These are phyloP conservation scores for Channa argus DNA, from an alignment of 2,113 vertebrate species.

Conservation along the genomic window DNA sequence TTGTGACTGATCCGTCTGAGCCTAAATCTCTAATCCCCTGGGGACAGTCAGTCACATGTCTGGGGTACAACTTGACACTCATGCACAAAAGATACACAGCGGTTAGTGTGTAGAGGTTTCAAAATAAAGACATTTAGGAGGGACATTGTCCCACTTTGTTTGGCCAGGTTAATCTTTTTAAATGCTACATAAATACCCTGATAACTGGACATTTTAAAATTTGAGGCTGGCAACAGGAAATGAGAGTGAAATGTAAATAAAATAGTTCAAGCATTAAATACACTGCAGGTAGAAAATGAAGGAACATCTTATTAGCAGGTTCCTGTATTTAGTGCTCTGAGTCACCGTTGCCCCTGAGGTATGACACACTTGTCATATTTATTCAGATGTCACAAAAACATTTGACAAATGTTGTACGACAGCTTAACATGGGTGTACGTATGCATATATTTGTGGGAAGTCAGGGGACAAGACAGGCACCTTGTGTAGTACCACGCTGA, in stretches of 20 bases:
- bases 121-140: background rate
- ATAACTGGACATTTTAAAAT: background rate
- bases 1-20: constrained; percentile 67
- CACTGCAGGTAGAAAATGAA: constrained; percentile 7
- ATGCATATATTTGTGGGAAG: background rate
- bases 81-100: background rate
- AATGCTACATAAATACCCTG: too few species aligned
- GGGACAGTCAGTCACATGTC: constrained; percentile 58
- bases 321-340: constrained; percentile 26
- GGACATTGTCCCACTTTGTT: background rate
- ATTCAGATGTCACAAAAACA: background rate
- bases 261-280: constrained; percentile 35
- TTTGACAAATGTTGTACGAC: background rate
- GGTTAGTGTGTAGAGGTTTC: background rate
- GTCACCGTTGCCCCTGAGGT: constrained; percentile 1
- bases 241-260: too few species aligned
- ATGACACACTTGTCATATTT: constrained; percentile 34
- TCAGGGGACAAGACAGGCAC: constrained; percentile 73
- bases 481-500: constrained; percentile 93
- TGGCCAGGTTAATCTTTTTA: background rate
- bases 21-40: constrained; percentile 63
- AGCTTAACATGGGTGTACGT: background rate
- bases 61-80: constrained; percentile 17
- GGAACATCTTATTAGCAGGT: constrained; percentile 22
- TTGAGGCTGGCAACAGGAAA: background rate